Evolutionary conservation across 2,888 invertebrate genomes (phyloP), one percentile per base, ranked within the genome.

Genomic region (Amblyteles armatorius): DNA sequence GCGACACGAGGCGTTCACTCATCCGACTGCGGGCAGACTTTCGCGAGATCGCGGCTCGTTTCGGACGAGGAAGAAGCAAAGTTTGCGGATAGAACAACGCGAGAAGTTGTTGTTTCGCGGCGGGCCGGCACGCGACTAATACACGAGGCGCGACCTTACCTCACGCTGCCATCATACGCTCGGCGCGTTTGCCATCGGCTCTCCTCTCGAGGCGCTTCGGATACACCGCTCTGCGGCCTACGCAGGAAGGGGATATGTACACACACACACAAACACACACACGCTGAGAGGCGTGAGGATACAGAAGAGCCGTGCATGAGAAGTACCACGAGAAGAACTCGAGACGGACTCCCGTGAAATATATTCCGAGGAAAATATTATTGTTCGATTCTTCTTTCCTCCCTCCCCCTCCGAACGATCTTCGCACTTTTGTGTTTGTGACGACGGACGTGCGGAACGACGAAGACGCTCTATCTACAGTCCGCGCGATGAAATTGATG

Each of bases 91-190:
- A 22, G 36, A 40, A 19, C 11, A 36, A 71, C 19, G 52, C 33
- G 78, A 33, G 71, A 84, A 87, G 87, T 83, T 88, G 85, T 86
- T 84, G 88, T 88, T 94, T 94, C 93, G 94, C 93, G 89, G 94
- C 94, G 91, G 94, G 94, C 91, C 94, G 93, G 91, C 94, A 94
- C 94, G 95, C 95, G 94, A 95, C 93, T 92, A 91, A 90, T 85
- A 85, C 88, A 88, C 86, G 89, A 87, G 88, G 88, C 90, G 63
- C 90, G 89, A 88, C 90, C 90, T 92, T 90, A 95, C 85, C 82
- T 85, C 85, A 85, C 85, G 79, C 82, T 76, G 81, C 67, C 82
- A 85, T 85, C 85, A 48, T 68, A 40, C 63, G 79, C 72, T 63
- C 60, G 60, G 77, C 80, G 84, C 86, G 71, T 79, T 80, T 82